Evolutionary conservation across 2,113 vertebrate species (phyloP).

Genomic region (Entomyzon cyanotis): DNA sequence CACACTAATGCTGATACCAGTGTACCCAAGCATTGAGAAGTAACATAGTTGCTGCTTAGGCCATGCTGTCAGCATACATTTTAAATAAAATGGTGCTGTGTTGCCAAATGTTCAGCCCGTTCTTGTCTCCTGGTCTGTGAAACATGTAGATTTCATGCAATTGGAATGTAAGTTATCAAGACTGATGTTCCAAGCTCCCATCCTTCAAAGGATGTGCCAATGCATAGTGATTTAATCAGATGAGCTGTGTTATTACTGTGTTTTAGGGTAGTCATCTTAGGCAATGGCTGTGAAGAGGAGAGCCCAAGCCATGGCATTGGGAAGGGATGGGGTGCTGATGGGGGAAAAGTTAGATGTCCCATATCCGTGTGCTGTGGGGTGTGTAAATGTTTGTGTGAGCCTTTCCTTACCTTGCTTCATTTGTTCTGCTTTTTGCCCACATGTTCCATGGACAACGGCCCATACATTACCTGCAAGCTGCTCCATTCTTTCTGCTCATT

Average conservation of each 20-base stretch:
- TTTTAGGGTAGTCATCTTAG: not conserved
- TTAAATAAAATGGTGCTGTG: not conserved
- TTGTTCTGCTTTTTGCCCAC: not conserved
- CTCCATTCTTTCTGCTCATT: not conserved
- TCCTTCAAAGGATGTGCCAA: not conserved
- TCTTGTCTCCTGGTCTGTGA: not conserved
- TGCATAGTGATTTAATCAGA: not conserved
- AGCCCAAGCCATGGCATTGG: not conserved
- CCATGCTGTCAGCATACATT: not conserved
- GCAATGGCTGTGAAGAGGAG: not conserved
- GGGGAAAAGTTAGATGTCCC: not conserved
- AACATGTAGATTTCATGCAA: not conserved
- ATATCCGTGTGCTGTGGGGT: not conserved
- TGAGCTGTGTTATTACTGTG: not conserved
- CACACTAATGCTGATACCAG: not conserved
- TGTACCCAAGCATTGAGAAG: not conserved
- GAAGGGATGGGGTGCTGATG: not conserved
- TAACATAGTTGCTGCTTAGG: not conserved
- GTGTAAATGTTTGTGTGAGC: not conserved
- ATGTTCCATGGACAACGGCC: not conserved
- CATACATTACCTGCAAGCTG: not conserved
- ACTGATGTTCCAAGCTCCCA: not conserved
- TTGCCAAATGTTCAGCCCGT: not conserved
- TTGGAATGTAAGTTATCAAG: not conserved
- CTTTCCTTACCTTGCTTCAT: not conserved